These are phyloP conservation scores for Dissostichus mawsoni DNA, from an alignment of 2,113 vertebrate genomes.

Conservation along the genomic window DNA sequence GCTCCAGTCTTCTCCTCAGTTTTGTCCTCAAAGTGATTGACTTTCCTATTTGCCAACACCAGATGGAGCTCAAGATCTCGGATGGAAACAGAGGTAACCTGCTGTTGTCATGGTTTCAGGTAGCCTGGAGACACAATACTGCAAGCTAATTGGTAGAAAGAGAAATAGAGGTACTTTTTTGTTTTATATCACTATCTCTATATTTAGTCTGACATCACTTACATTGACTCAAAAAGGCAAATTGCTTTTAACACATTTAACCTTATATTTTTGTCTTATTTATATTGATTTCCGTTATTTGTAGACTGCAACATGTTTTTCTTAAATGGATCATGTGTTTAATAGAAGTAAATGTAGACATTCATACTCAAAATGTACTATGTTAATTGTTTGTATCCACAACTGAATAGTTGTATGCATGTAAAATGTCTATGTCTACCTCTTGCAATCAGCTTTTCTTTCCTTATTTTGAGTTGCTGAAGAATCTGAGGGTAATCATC, in stretches of 20 bases:
- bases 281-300: background rate
- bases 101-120: conserved; percentile 78
- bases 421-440: background rate
- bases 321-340: background rate
- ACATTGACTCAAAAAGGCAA: background rate
- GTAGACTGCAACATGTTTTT: background rate
- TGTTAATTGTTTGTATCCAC: background rate
- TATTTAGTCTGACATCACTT: conserved; percentile 46
- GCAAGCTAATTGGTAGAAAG: conserved; percentile 70
- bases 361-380: background rate
- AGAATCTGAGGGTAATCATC: conserved; percentile 35
- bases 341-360: background rate
- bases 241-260: background rate
- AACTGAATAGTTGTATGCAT: too few relatives aligned
- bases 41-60: conserved; percentile 44
- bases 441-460: conserved; percentile 14
- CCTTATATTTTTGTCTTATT: background rate
- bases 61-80: conserved; percentile 61
- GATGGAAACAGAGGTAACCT: conserved; percentile 22
- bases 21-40: background rate
- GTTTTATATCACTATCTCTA: conserved; percentile 22
- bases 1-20: background rate
- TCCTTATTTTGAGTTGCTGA: conserved; percentile 26
- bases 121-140: conserved; percentile 59
- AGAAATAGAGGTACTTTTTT: background rate